Conservation (phyloP, 2,113 vertebrate species). For the Tauraco erythrolophus region DNA sequence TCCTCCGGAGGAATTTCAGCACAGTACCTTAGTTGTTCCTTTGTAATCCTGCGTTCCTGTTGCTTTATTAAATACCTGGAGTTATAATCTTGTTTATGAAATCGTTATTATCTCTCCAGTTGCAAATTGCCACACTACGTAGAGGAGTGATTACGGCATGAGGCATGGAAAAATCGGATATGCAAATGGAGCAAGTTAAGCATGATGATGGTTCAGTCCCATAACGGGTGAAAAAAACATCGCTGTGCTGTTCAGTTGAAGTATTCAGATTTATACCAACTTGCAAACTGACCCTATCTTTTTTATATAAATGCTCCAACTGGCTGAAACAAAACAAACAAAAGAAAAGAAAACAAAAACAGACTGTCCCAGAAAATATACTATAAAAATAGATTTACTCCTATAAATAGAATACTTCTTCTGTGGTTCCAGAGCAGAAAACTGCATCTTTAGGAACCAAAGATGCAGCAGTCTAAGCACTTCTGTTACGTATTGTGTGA, state of each 20-base stretch:
- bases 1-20: not conserved
- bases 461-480: not conserved
- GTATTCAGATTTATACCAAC: not conserved
- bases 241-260: not conserved
- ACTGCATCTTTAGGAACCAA: not conserved
- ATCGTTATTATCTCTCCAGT: slow-evolving; percentile 69
- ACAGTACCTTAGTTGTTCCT: slow-evolving; percentile 22
- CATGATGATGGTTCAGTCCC: slow-evolving; percentile 15
- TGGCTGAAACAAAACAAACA: slow-evolving; percentile 53
- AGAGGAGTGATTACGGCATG: slow-evolving; percentile 60
- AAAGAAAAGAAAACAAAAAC: slow-evolving; percentile 19
- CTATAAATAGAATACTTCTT: not conserved
- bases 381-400: slow-evolving; percentile 8
- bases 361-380: slow-evolving; percentile 11
- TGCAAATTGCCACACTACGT: slow-evolving; percentile 59
- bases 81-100: slow-evolving; percentile 65
- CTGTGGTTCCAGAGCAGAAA: not conserved
- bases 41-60: slow-evolving; percentile 29
- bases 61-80: slow-evolving; percentile 63
- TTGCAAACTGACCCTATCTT: slow-evolving; percentile 5
- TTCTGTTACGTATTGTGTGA: not conserved
- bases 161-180: slow-evolving; percentile 52
- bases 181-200: slow-evolving; percentile 57
- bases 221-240: not conserved
- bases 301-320: slow-evolving; percentile 23